Evolutionary conservation across 2,797 vertebrate species (phyloP).

Genomic region (Clangula hyemalis): DNA sequence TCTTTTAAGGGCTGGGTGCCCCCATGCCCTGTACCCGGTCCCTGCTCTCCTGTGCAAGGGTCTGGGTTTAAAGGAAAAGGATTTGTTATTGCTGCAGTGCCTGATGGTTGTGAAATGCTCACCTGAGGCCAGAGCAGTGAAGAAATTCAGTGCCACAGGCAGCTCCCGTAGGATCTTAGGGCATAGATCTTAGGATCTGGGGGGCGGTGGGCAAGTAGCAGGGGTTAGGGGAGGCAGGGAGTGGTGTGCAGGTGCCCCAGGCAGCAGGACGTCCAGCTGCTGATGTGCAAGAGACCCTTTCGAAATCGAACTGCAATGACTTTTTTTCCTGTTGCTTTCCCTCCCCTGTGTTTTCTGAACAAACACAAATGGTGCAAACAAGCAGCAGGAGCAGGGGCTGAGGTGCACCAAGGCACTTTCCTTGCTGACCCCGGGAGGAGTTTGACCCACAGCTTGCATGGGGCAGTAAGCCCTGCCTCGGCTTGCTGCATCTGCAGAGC

Average conservation of each 20-base stretch:
- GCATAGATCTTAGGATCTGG: not conserved
- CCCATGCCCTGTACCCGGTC: accelerated
- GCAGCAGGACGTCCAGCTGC: not conserved
- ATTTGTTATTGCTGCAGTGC: accelerated
- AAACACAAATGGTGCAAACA: not conserved
- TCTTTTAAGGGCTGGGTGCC: not conserved
- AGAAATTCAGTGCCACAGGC: not conserved
- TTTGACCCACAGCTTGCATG: not conserved
- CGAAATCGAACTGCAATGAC: not conserved
- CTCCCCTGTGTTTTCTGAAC: not conserved
- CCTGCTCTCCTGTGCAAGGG: not conserved
- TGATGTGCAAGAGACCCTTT: not conserved
- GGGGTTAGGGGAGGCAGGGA: not conserved
- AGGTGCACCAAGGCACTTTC: not conserved
- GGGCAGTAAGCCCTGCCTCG: not conserved
- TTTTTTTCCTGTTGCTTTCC: not conserved
- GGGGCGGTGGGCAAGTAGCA: not conserved
- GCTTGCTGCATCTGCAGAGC: not conserved
- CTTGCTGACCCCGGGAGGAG: not conserved
- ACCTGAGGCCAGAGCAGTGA: not conserved
- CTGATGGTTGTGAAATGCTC: not conserved
- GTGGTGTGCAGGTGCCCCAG: not conserved
- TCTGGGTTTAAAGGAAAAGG: not conserved
- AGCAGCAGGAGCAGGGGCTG: not conserved
- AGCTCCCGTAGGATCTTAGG: not conserved